Base-by-base conservation (phyloP, 2,113 vertebrate genomes). In the Gavia stellata region DNA sequence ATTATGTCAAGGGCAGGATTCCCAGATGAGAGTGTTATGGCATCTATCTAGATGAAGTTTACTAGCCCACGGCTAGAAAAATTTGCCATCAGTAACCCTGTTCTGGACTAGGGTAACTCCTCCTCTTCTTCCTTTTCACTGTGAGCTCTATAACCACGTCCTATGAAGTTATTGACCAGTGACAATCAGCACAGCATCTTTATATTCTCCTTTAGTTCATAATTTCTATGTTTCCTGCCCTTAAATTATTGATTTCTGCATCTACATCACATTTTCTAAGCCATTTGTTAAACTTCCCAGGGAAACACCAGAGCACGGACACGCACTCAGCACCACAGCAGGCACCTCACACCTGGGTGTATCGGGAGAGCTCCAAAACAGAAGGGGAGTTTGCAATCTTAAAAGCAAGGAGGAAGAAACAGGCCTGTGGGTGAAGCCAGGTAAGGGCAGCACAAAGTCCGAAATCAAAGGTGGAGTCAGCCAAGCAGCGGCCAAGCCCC, bases 1-100 rank as follows among this genome's bases (percentile, higher is more conserved):
- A 91, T 96, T 95, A 92, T 74, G 91, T 42, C 93, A 78, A 88
- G 86, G 88, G 83, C 86, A 93, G 81, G 44, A 84, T 92, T 94
- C 96, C 95, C 95, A 95, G 75, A 70, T 73, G 88, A 95, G 45
- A 78, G 56, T 25, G 1, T 56, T 86, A 72, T 82, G 90, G 67
- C 72, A 81, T 70, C 80, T 52, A 66, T 73, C 80, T 62, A 36
- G 58, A 63, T 44, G 84, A 49, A 88, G 58, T 81, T 90, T 65
- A 68, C 53, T 68, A 93, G 92, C 90, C 94, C 88, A 81, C 7
- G 6, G 79, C 79, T 71, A 94, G 75, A 31, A 63, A 61, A 49
- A 88, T 75, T 92, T 77, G 53, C 67, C 45, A 44, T 45, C 42
- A 55, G 47, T 59, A 86, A 59, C 74, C 75, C 62, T 55, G 36